phyloP scores from a whole-genome alignment of 2,113 vertebrate genomes.

The Alaudala cheleensis region DNA sequence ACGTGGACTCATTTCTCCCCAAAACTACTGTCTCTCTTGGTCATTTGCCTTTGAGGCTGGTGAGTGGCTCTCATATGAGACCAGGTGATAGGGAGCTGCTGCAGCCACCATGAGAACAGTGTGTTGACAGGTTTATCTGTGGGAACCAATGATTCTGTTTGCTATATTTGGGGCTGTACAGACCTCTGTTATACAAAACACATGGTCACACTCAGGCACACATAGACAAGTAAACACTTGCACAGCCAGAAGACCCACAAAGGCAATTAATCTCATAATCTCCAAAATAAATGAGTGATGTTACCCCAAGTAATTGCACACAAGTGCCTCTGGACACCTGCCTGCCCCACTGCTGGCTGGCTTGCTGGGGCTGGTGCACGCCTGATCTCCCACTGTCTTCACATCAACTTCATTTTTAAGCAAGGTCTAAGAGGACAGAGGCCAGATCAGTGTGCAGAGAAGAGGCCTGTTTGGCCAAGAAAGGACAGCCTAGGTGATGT shows the following conservation, averaged over 20 bases:
- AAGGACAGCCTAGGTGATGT: not conserved
- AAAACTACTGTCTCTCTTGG: not conserved
- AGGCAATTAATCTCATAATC: not conserved
- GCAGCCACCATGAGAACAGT: not conserved
- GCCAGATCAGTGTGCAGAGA: not conserved
- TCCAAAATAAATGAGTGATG: not conserved
- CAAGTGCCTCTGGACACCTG: not conserved
- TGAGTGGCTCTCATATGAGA: accelerated
- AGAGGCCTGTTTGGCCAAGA: not conserved
- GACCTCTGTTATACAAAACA: not conserved
- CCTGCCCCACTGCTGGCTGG: not conserved
- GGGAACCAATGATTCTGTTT: not conserved
- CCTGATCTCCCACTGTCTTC: not conserved
- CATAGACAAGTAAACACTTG: not conserved
- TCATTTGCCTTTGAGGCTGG: not conserved
- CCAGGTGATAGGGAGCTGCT: not conserved
- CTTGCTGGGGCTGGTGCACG: not conserved
- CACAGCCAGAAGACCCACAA: not conserved
- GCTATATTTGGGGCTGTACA: not conserved
- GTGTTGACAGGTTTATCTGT: not conserved
- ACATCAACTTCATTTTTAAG: not conserved
- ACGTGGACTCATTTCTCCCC: not conserved
- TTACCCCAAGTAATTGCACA: not conserved
- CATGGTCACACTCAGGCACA: not conserved
- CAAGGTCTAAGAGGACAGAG: not conserved